phyloP scores from a whole-genome alignment of 2,888 invertebrate species.

The Eucera pruinosa region DNA sequence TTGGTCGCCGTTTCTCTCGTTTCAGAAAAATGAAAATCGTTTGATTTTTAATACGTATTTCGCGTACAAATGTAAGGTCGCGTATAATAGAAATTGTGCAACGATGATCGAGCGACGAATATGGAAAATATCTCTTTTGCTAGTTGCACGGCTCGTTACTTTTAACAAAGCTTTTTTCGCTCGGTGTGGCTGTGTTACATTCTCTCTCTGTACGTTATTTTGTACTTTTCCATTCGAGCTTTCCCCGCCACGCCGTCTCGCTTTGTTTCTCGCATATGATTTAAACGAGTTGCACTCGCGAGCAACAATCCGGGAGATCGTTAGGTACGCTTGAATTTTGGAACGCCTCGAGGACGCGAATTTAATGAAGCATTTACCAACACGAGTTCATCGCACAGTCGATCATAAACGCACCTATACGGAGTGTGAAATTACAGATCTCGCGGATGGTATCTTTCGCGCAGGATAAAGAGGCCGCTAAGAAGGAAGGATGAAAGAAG shows the following conservation, averaged over 20 bases:
- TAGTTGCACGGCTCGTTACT: background rate
- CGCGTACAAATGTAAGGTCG: background rate
- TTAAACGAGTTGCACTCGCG: conserved; percentile 31
- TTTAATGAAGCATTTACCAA: conserved; percentile 34
- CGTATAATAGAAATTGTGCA: background rate
- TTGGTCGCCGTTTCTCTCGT: background rate
- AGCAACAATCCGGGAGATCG: conserved; percentile 23
- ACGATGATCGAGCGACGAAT: too few species aligned
- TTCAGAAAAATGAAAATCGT: conserved; percentile 7
- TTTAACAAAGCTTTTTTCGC: background rate
- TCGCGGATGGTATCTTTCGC: background rate
- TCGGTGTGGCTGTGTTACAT: background rate
- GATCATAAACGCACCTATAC: conserved; percentile 6
- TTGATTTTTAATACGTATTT: background rate
- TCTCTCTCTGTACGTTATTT: conserved; percentile 11
- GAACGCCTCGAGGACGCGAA: conserved; percentile 29
- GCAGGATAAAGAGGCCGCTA: background rate
- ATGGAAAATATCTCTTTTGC: background rate
- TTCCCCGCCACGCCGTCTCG: conserved; percentile 18
- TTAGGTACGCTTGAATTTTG: conserved; percentile 44
- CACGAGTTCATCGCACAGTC: conserved; percentile 3
- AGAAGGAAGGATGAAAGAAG: background rate
- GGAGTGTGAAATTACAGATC: conserved; percentile 27
- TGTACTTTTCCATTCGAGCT: conserved; percentile 5
- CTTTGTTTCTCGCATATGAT: conserved; percentile 38